Conservation (phyloP, 2,888 invertebrate genomes). For the Coronaproctus castanopsis region DNA sequence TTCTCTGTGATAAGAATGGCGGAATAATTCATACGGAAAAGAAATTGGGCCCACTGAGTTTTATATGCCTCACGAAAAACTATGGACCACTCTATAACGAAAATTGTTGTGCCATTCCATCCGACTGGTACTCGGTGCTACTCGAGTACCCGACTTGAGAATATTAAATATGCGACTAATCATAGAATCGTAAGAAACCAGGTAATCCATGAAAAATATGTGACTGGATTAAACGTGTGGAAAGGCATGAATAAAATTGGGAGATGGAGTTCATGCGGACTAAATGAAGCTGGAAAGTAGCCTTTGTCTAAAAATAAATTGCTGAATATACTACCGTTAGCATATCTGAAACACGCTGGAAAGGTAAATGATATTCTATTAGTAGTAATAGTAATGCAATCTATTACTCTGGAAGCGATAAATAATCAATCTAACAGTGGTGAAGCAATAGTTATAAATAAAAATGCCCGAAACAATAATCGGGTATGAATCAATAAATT, state of each 20-base stretch:
- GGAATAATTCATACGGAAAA: no score
- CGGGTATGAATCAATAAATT: not conserved
- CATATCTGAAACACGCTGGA: not conserved
- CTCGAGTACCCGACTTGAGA: not conserved
- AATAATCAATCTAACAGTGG: not conserved
- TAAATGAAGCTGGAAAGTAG: not conserved
- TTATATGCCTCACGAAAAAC: no score
- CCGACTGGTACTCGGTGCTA: not conserved
- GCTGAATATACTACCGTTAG: not conserved
- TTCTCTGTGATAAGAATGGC: no score
- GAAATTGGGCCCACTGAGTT: no score
- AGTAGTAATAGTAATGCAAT: not conserved
- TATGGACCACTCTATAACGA: no score
- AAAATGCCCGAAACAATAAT: not conserved
- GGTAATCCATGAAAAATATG: not conserved
- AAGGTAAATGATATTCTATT: not conserved
- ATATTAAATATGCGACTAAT: not conserved
- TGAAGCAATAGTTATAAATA: not conserved
- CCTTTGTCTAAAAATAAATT: not conserved
- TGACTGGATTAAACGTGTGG: not conserved
- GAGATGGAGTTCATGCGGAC: not conserved
- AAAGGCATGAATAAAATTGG: not conserved
- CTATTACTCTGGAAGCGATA: not conserved
- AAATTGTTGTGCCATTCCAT: not conserved
- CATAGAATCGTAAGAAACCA: not conserved